Evolutionary conservation across 2,113 vertebrate species (phyloP).

Genomic region (Neodon shergylaensis): DNA sequence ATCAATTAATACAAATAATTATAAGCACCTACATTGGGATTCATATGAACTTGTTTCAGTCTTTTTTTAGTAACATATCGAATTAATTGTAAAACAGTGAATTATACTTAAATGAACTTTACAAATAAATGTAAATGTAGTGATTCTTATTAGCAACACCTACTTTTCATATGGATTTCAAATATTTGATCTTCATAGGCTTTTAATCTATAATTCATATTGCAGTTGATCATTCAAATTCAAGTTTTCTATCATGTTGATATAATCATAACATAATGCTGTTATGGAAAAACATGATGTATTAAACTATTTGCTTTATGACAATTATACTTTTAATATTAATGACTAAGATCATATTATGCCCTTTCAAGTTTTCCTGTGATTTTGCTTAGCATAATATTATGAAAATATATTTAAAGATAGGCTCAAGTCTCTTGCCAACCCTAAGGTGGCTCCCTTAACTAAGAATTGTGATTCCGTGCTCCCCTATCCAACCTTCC

Average conservation of each 20-base stretch:
- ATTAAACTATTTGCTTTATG: constrained; percentile 7
- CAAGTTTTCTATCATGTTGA: neutral
- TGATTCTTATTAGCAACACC: neutral
- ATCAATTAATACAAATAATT: neutral
- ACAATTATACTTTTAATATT: neutral
- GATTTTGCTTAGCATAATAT: neutral
- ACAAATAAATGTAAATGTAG: neutral
- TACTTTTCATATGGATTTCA: neutral
- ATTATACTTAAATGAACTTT: neutral
- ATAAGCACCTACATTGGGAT: neutral
- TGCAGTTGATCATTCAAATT: neutral
- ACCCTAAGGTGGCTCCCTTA: too few species aligned
- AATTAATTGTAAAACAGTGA: neutral
- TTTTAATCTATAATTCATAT: neutral
- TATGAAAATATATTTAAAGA: neutral
- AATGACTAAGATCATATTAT: neutral
- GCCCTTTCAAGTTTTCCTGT: neutral
- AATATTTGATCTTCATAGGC: neutral
- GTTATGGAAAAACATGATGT: neutral
- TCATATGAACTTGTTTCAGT: neutral
- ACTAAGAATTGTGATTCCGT: too few species aligned
- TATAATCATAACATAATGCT: neutral
- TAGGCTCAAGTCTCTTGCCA: too few species aligned
- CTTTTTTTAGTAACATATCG: neutral
- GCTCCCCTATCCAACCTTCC: too few species aligned